Evolutionary conservation across 1,140 invertebrate genomes (phyloP), one percentile per base, ranked within the genome.

Genomic region (Lethrus apterus): DNA sequence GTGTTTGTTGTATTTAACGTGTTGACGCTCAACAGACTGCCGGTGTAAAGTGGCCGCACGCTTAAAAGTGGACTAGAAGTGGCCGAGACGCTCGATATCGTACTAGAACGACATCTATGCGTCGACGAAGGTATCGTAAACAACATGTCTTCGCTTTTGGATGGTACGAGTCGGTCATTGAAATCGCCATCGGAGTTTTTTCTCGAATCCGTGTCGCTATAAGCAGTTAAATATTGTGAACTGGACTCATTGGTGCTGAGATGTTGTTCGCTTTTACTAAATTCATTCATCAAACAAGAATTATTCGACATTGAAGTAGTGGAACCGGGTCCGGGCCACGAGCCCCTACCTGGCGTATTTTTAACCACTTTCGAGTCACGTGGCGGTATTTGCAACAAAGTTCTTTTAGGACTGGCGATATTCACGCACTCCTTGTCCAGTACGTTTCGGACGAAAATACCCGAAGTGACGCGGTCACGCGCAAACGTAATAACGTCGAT

Each of bases 401-500:
- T 63, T 23, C 62, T 50, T 62, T 71, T 44, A 36, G 49, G 34
- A 68, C 64, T 52, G 54, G 64, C 42, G 2, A 55, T 44, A 48
- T 60, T 64, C 2, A 51, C 55, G 10, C 64, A 57, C 46, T 71
- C 71, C 36, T 63, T 63, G 31, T 74, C 71, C 29, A 72, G 45
- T 26, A 74, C 62, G 35, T 72, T 58, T 51, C 70, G 70, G 42
- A 68, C 56, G 43, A 52, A 59, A 11, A 70, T 60, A 10, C 62
- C 63, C 17, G 57, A 58, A 40, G 58, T 57, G 45, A 68, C 70
- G 15, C 73, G 84, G 61, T 95, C 93, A 44, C 93, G 72, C 1
- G 93, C 91, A 62, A 91, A 93, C 1, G 87, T 84, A 26, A 97
- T 88, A 2, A 94, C 81, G 58, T 97, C 92, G 77, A 94, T 89